Evolutionary conservation across 2,113 vertebrate genomes (phyloP).

Genomic region (Aleadryas rufinucha): DNA sequence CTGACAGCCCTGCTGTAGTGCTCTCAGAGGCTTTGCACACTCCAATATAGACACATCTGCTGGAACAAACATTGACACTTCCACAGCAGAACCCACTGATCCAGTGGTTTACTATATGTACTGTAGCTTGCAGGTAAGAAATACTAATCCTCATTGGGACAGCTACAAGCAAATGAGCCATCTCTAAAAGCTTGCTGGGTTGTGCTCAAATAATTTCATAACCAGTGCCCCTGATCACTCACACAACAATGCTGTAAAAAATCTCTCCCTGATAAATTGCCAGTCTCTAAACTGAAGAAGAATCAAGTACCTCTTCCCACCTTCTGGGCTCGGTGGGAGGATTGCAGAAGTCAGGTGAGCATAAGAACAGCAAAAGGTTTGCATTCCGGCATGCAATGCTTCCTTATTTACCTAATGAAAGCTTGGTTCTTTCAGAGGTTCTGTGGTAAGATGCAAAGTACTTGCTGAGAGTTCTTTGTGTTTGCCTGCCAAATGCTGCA

Average conservation of each 20-base stretch:
- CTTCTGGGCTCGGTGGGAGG: not conserved
- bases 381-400: not conserved
- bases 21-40: conserved; percentile 25
- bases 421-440: not conserved
- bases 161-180: conserved; percentile 56
- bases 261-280: not conserved
- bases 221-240: not conserved
- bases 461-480: not conserved
- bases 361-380: not conserved
- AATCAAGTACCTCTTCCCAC: not conserved
- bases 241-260: not conserved
- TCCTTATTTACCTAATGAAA: not conserved
- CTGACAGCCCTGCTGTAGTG: not conserved
- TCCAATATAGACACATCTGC: conserved; percentile 14
- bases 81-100: conserved; percentile 49
- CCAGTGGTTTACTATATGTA: conserved; percentile 40
- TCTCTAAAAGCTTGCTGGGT: conserved; percentile 29
- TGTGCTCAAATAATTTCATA: not conserved
- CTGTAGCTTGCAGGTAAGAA: conserved; percentile 44
- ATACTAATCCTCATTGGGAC: conserved; percentile 33
- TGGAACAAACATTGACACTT: conserved; percentile 52
- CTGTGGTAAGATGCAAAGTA: not conserved
- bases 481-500: not conserved
- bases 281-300: not conserved
- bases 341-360: not conserved